Evolutionary conservation across 64 coral and sea anemone species (phyloP).

Genomic region (Stichodactyla helianthus): DNA sequence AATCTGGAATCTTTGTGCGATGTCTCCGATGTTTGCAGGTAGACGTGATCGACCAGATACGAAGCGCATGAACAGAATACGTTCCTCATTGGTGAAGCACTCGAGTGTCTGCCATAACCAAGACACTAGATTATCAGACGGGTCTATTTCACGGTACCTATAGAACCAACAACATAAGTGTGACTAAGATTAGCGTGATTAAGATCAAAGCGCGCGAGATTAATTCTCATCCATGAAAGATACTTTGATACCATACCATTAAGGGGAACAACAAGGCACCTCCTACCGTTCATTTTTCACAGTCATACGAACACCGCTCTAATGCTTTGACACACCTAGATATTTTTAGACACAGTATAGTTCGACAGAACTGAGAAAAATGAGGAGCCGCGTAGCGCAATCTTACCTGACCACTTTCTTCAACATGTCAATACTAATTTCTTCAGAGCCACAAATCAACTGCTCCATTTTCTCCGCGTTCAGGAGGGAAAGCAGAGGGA

Average conservation of each 20-base stretch:
- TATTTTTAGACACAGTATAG: neutral
- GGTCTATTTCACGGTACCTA: constrained; percentile 85
- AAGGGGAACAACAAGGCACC: neutral
- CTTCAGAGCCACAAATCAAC: constrained; percentile 78
- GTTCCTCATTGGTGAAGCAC: constrained; percentile 82
- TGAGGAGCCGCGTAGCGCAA: neutral
- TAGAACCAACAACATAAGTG: neutral
- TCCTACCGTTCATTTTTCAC: neutral
- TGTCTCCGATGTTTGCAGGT: constrained; percentile 65
- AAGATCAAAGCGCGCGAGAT: too few relatives aligned
- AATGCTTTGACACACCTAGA: neutral
- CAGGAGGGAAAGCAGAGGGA: constrained; percentile 73
- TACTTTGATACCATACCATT: neutral
- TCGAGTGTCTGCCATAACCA: constrained; percentile 82
- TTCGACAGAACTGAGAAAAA: neutral
- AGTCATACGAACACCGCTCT: neutral
- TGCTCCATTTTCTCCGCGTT: constrained; percentile 79
- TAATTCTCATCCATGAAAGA: too few relatives aligned
- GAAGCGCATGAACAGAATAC: constrained; percentile 85
- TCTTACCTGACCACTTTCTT: constrained; percentile 83
- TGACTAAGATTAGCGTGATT: neutral
- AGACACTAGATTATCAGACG: constrained; percentile 50
- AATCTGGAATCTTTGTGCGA: constrained; percentile 81
- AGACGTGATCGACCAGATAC: constrained; percentile 83
- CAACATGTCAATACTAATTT: constrained; percentile 76